These are phyloP conservation scores for Poeciliopsis paucimaculata DNA, from an alignment of 2,797 vertebrate species.

Conservation along the genomic window DNA sequence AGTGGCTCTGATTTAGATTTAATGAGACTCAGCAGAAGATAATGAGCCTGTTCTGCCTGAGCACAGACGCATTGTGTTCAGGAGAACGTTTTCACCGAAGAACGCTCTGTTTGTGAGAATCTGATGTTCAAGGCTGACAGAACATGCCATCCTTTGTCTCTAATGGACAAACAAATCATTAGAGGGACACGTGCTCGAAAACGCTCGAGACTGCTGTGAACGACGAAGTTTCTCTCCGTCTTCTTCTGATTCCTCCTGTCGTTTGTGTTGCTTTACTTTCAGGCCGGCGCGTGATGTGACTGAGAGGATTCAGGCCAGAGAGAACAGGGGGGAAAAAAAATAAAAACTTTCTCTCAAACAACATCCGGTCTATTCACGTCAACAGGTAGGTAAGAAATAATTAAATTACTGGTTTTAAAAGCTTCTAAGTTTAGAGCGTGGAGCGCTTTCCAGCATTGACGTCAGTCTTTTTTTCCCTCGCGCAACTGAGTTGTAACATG, in stretches of 20 bases:
- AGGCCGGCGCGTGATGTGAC: constrained; percentile 30
- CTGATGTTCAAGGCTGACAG: constrained; percentile 17
- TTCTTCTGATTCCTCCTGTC: neutral
- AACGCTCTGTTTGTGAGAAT: constrained; percentile 20
- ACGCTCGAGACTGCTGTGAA: constrained; percentile 28
- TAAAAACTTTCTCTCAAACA: neutral
- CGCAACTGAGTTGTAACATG: constrained; percentile 18
- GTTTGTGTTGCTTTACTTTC: constrained; percentile 6
- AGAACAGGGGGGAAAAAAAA: neutral
- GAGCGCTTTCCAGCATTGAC: neutral
- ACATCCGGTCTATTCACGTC: constrained; percentile 6
- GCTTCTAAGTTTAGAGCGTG: neutral
- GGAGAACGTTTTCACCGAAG: constrained; percentile 17
- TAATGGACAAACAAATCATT: constrained; percentile 42
- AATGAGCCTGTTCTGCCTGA: constrained; percentile 32
- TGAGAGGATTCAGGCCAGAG: constrained; percentile 24
- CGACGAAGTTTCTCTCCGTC: constrained; percentile 17
- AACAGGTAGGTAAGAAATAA: constrained; percentile 38
- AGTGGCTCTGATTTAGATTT: neutral
- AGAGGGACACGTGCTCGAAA: constrained; percentile 45
- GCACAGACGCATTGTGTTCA: constrained; percentile 25
- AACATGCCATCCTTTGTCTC: constrained; percentile 31
- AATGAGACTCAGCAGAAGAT: neutral
- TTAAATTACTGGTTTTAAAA: neutral
- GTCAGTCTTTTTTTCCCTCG: neutral